Evolutionary conservation across 2,888 invertebrate genomes (phyloP), one percentile per base, ranked within the genome.

Genomic region (Tenthredo livida): DNA sequence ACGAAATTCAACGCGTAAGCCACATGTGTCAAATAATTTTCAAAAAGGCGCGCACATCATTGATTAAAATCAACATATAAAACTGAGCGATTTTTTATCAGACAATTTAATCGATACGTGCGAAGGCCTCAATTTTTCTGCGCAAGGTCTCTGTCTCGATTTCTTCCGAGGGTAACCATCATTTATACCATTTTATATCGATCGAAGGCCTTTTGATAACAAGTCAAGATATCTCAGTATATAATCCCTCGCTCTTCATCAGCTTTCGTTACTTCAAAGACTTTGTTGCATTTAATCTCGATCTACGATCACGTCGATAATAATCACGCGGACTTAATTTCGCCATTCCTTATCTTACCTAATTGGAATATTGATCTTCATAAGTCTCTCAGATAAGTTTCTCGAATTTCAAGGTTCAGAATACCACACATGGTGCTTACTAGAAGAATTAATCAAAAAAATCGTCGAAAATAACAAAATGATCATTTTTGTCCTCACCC

Each of bases 41-140:
- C 7, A 54, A 54, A 7, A n/a, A 54, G 54, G 7, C 54, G 17
- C n/a, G 7, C 54, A n/a, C n/a, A n/a, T 54, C n/a, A 54, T 54
- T 54, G 54, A 54, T 54, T 54, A 54, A 5, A 54, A 54, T 54
- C 54, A 54, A 54, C n/a, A n/a, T 61, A 61, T 61, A 61, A 61
- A 25, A 25, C 10, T 21, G 43, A 40, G 29, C 70, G 17, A 37
- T 37, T 70, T 70, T 33, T 70, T 70, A 33, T 70, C 70, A 17
- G 7, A 37, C 70, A 70, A 37, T 17, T 37, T 15, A n/a, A 70
- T 70, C 70, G 7, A 17, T 15, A 17, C 70, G 9, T 33, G 7
- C 12, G 12, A 37, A 70, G 12, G 9, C 17, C 17, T 70, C 37
- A n/a, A 33, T 70, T 61, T 58, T 61, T 61, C 12, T 61, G 9